Evolutionary conservation across 2,113 vertebrate genomes (phyloP).

Genomic region (Malurus elegans): DNA sequence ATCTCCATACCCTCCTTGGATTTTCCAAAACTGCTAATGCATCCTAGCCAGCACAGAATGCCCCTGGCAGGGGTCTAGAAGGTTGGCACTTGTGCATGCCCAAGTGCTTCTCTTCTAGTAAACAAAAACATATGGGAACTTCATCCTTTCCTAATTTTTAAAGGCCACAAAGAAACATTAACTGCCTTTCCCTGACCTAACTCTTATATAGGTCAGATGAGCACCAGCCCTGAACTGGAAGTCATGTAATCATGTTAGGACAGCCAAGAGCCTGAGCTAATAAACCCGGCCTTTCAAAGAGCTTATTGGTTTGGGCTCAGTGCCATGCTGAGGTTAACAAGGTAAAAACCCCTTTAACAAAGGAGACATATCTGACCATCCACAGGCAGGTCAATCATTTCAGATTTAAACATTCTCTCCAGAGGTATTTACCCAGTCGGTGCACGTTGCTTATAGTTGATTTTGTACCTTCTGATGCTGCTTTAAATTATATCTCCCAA

Average conservation of each 20-base stretch:
- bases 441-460: background rate
- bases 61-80: background rate
- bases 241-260: slow-evolving; percentile 28
- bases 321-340: slow-evolving; percentile 57
- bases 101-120: background rate
- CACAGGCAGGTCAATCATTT: slow-evolving; percentile 32
- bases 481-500: slow-evolving; percentile 30
- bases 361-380: slow-evolving; percentile 44
- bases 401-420: slow-evolving; percentile 48
- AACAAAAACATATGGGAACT: background rate
- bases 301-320: slow-evolving; percentile 56
- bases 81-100: background rate
- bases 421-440: slow-evolving; percentile 35
- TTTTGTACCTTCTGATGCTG: background rate
- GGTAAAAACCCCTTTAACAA: slow-evolving; percentile 50
- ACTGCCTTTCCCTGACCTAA: background rate
- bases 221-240: slow-evolving; percentile 25
- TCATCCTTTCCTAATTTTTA: background rate
- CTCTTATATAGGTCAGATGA: slow-evolving; percentile 22
- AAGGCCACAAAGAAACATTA: background rate
- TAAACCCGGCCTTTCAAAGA: slow-evolving; percentile 31
- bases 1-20: background rate
- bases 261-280: slow-evolving; percentile 22
- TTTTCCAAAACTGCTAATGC: background rate
- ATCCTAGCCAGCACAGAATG: background rate